phyloP scores from a whole-genome alignment of 2,797 vertebrate genomes.

The Uromys caudimaculatus region DNA sequence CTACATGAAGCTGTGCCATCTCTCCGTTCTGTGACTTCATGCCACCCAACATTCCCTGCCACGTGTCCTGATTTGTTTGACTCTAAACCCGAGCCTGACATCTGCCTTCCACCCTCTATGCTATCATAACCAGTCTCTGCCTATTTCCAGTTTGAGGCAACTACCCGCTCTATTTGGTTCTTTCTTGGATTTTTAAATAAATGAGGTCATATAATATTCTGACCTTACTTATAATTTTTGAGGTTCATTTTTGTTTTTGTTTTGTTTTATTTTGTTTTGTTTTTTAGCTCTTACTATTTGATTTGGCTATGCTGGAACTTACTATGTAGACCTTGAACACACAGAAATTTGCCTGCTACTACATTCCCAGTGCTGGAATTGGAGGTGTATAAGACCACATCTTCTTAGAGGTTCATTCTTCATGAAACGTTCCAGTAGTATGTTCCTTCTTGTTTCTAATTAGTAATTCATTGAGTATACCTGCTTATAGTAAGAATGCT shows the following conservation, averaged over 20 bases:
- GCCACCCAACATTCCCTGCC: neutral
- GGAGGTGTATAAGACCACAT: no score
- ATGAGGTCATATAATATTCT: slow-evolving; percentile 38
- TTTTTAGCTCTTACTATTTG: neutral
- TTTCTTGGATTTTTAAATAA: slow-evolving; percentile 41
- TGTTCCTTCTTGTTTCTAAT: neutral
- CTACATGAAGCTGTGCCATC: neutral
- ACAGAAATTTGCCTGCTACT: neutral
- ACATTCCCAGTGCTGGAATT: neutral
- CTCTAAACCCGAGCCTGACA: neutral
- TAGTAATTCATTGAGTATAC: neutral
- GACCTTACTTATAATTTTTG: slow-evolving; percentile 20
- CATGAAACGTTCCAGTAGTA: neutral
- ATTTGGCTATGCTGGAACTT: neutral
- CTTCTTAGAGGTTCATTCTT: neutral
- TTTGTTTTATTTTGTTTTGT: neutral
- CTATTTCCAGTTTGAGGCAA: neutral
- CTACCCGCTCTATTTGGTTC: neutral
- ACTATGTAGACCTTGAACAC: neutral
- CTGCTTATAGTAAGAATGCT: neutral
- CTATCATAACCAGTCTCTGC: neutral
- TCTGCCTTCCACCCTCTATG: neutral
- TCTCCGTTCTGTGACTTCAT: neutral
- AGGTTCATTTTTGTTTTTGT: neutral
- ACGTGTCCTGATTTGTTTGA: neutral